Evolutionary conservation across 1,140 invertebrate species (phyloP).

Genomic region (Conopomorpha cramerella): DNA sequence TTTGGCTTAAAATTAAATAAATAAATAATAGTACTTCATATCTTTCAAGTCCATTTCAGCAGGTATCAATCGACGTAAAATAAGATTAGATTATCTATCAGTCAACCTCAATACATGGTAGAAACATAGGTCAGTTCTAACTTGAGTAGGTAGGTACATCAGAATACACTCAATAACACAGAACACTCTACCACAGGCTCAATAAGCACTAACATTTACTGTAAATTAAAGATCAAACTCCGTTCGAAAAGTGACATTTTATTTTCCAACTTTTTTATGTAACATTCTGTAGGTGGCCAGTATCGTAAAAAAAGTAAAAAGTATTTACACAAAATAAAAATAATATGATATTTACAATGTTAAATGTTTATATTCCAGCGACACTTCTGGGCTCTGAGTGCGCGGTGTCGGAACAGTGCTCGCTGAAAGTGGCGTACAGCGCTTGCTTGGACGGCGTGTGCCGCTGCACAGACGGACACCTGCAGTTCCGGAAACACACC

Average conservation of each 20-base stretch:
- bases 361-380: conserved; percentile 61
- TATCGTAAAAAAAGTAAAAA: neutral
- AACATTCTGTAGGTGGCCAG: neutral
- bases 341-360: conserved; percentile 7
- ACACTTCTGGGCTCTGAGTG: conserved; percentile 76
- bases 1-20: too few relatives aligned
- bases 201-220: too few relatives aligned
- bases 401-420: conserved; percentile 73
- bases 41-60: too few relatives aligned
- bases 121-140: too few relatives aligned
- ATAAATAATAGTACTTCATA: too few relatives aligned
- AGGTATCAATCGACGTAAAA: too few relatives aligned
- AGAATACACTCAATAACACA: too few relatives aligned
- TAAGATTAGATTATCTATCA: too few relatives aligned
- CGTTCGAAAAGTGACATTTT: neutral
- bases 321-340: neutral
- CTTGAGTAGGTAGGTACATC: too few relatives aligned
- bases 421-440: conserved; percentile 76
- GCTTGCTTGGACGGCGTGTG: conserved; percentile 73
- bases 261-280: neutral
- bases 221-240: conserved; percentile 12
- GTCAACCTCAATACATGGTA: too few relatives aligned
- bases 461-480: conserved; percentile 77
- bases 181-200: too few relatives aligned
- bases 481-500: conserved; percentile 85